Conservation (phyloP, 2,113 vertebrate species). For the Passer domesticus region DNA sequence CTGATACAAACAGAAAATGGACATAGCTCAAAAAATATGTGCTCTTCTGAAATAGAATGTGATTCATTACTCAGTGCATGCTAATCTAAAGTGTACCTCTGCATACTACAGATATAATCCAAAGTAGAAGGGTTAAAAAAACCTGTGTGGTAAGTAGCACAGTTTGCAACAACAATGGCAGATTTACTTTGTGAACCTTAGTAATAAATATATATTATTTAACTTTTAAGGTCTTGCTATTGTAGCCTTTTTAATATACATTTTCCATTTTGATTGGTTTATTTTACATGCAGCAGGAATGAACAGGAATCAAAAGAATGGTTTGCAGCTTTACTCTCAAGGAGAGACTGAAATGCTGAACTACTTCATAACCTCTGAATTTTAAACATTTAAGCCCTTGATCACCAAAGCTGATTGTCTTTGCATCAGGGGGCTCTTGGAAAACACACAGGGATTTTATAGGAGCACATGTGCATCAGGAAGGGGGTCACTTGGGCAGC, state of each 20-base stretch:
- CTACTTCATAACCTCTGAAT: neutral
- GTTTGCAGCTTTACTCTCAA: neutral
- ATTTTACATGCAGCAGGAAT: neutral
- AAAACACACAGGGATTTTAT: neutral
- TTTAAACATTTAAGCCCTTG: neutral
- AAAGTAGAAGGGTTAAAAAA: neutral
- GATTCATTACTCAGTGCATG: neutral
- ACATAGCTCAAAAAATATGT: neutral
- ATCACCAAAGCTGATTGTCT: neutral
- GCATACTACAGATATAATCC: neutral
- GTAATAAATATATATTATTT: neutral
- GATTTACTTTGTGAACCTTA: neutral
- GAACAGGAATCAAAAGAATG: neutral
- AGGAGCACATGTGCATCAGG: neutral
- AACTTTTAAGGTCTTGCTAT: neutral
- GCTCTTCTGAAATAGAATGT: neutral
- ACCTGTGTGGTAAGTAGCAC: neutral
- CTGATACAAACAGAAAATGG: neutral
- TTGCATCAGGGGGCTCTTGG: neutral
- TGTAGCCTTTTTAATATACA: neutral
- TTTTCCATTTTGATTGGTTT: neutral
- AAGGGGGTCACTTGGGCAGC: neutral
- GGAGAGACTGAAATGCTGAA: neutral
- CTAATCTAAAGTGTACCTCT: neutral
- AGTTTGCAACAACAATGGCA: neutral